Evolutionary conservation across 2,797 vertebrate species (phyloP).

Genomic region (Orientallactaga sibirica): DNA sequence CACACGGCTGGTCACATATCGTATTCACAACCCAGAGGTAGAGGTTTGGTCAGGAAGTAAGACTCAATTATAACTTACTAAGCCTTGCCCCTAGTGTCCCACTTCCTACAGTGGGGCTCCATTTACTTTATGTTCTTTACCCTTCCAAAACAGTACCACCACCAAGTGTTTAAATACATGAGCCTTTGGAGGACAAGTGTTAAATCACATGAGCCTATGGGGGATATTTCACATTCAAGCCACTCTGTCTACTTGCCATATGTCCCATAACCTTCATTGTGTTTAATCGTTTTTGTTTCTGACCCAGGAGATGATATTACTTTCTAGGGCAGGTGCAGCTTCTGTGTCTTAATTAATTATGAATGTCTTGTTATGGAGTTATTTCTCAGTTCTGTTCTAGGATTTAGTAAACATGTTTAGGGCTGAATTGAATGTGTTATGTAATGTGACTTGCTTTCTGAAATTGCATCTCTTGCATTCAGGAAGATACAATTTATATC

Average conservation of each 20-base stretch:
- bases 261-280: not conserved
- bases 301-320: not conserved
- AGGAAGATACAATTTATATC: not conserved
- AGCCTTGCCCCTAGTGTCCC: too few relatives aligned
- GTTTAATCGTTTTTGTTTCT: not conserved
- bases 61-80: not conserved
- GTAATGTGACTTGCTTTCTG: not conserved
- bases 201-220: not conserved
- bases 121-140: not conserved
- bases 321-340: not conserved
- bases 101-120: not conserved
- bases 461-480: constrained; percentile 32
- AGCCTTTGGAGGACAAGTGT: not conserved
- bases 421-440: constrained; percentile 21
- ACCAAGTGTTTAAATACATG: not conserved
- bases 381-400: constrained; percentile 28
- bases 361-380: constrained; percentile 27
- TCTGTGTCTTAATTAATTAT: constrained; percentile 30
- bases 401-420: constrained; percentile 27
- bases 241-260: not conserved
- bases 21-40: not conserved
- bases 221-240: not conserved
- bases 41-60: too few relatives aligned
- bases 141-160: not conserved
- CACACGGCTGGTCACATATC: not conserved